phyloP scores from a whole-genome alignment of 2,113 vertebrate species.

The Platichthys flesus region DNA sequence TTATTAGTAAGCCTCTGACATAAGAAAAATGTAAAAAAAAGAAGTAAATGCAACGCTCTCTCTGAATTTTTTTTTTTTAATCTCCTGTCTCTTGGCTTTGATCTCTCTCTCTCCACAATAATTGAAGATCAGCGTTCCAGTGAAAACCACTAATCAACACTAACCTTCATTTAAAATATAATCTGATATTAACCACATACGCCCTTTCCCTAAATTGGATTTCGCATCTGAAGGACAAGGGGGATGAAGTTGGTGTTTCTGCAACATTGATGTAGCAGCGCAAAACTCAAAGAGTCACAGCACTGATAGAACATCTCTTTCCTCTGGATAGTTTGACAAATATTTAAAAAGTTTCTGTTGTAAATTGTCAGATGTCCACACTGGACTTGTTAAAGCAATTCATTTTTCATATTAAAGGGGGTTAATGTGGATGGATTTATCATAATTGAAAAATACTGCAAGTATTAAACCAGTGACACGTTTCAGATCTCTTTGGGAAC shows the following conservation, averaged over 20 bases:
- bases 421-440: too few relatives aligned
- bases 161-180: conserved; percentile 78
- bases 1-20: too few relatives aligned
- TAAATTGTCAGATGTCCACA: too few relatives aligned
- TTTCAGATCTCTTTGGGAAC: background rate
- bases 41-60: background rate
- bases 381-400: too few relatives aligned
- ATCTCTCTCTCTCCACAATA: conserved; percentile 52
- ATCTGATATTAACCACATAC: conserved; percentile 70
- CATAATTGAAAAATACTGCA: background rate
- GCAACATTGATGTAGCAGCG: conserved; percentile 29
- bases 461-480: background rate
- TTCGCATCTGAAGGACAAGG: conserved; percentile 70
- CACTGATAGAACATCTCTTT: too few relatives aligned
- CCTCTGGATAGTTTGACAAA: too few relatives aligned
- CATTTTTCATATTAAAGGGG: too few relatives aligned
- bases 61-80: background rate
- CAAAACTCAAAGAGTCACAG: background rate
- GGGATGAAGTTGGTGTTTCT: conserved; percentile 1
- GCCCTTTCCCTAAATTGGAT: conserved; percentile 71
- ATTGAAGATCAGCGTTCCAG: conserved; percentile 70
- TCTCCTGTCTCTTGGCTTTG: conserved; percentile 52
- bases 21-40: too few relatives aligned
- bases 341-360: too few relatives aligned
- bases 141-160: conserved; percentile 75